Percentiles rank a stretch among this genome's conserved stretches.
These are phyloP conservation scores for Eristalis intricaria DNA, from an alignment of 2,888 invertebrate genomes.

Conservation along the genomic window DNA sequence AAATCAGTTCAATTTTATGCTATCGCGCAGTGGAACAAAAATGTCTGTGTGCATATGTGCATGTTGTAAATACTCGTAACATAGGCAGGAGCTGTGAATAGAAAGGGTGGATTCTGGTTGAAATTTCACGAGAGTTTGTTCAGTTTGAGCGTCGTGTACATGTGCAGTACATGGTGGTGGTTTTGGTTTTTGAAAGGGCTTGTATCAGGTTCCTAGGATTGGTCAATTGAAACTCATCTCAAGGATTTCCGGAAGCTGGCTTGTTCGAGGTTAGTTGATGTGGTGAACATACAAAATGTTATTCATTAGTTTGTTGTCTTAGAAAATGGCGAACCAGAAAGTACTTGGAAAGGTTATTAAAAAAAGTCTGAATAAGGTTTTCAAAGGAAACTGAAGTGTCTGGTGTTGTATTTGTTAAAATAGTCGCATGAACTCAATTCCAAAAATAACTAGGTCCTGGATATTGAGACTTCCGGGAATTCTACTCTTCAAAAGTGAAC, in stretches of 20 bases:
- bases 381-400: no score
- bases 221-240: background rate
- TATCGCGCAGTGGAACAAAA: background rate
- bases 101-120: background rate
- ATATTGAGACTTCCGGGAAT: no score
- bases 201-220: background rate
- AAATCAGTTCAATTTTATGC: background rate
- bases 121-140: background rate
- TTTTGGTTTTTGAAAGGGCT: background rate
- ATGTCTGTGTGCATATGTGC: background rate
- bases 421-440: no score
- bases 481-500: no score
- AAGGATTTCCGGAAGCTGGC: background rate
- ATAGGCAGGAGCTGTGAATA: background rate
- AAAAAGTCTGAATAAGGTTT: no score
- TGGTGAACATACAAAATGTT: no score
- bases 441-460: no score
- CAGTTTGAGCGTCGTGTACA: no score
- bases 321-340: no score
- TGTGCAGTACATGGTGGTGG: background rate
- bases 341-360: no score
- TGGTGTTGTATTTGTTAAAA: no score
- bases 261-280: background rate
- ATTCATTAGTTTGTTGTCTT: no score
- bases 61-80: background rate